Evolutionary conservation across 2,888 invertebrate genomes (phyloP).

Genomic region (Cancer borealis): DNA sequence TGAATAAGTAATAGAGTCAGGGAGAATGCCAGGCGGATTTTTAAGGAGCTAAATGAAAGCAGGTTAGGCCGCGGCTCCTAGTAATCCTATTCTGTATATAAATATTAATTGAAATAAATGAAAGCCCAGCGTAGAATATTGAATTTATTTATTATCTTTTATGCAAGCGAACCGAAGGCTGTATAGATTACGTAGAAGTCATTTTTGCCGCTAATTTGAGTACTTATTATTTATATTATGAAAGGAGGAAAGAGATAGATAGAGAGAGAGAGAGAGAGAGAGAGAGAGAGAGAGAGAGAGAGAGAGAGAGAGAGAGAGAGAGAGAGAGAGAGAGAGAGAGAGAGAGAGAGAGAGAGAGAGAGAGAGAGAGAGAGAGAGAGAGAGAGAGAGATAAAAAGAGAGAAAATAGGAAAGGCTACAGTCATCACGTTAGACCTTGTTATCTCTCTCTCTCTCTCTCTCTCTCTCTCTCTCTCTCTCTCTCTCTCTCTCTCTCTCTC

Average conservation of each 20-base stretch:
- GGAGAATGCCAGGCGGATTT: not conserved
- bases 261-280: not conserved
- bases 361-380: conserved; percentile 20
- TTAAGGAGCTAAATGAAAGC: not conserved
- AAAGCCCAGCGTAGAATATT: not conserved
- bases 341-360: conserved; percentile 20
- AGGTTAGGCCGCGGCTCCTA: not conserved
- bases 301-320: conserved; percentile 1
- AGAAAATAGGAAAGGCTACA: not conserved
- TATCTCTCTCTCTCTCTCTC: not conserved
- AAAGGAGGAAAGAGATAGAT: too few species aligned
- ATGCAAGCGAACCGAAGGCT: not conserved
- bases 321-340: conserved; percentile 20
- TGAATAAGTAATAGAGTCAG: not conserved
- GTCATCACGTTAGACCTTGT: not conserved
- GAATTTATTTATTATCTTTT: not conserved
- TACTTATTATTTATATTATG: not conserved
- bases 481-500: not conserved
- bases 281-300: not conserved
- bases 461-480: not conserved
- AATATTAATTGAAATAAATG: not conserved
- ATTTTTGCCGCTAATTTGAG: not conserved
- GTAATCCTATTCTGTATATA: not conserved
- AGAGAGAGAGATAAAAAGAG: not conserved
- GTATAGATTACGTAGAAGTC: not conserved